Conservation (phyloP, 1,140 invertebrate genomes). For the Pseudomyrmex cubaensis region DNA sequence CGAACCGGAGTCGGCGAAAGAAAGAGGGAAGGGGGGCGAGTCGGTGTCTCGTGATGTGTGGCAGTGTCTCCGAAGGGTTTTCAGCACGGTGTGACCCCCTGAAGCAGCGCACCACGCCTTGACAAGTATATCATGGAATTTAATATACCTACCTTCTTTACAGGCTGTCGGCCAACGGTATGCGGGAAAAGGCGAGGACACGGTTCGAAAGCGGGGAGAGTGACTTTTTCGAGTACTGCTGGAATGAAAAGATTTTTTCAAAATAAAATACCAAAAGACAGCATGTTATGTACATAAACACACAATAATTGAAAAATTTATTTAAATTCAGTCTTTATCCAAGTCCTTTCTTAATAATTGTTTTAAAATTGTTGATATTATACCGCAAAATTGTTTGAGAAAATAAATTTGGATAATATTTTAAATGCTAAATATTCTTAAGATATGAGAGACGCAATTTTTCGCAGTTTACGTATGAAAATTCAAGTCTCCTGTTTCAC, state of each 20-base stretch:
- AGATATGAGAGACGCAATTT: no score
- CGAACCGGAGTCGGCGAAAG: not conserved
- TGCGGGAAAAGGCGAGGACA: slow-evolving; percentile 62
- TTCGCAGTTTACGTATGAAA: no score
- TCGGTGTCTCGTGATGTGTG: slow-evolving; percentile 76
- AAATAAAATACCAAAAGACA: not conserved
- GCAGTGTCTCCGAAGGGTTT: slow-evolving; percentile 74
- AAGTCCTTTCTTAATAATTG: no score
- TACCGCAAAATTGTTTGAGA: no score
- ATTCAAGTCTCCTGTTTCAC: no score
- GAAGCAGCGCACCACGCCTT: slow-evolving; percentile 75
- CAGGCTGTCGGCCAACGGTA: slow-evolving; percentile 33
- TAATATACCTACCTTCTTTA: slow-evolving; percentile 76
- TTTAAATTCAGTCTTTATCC: no score
- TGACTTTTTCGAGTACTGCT: slow-evolving; percentile 49
- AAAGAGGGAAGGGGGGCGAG: not conserved
- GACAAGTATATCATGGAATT: slow-evolving; percentile 82
- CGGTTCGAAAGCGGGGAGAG: slow-evolving; percentile 30
- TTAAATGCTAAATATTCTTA: no score
- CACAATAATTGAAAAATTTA: no score
- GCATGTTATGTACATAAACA: slow-evolving; percentile 3
- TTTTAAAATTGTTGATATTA: no score
- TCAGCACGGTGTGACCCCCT: slow-evolving; percentile 54
- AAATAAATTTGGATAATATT: no score
- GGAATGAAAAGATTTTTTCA: not conserved